Conservation (phyloP, 23 tunicate genomes). For the Phallusia fumigata region DNA sequence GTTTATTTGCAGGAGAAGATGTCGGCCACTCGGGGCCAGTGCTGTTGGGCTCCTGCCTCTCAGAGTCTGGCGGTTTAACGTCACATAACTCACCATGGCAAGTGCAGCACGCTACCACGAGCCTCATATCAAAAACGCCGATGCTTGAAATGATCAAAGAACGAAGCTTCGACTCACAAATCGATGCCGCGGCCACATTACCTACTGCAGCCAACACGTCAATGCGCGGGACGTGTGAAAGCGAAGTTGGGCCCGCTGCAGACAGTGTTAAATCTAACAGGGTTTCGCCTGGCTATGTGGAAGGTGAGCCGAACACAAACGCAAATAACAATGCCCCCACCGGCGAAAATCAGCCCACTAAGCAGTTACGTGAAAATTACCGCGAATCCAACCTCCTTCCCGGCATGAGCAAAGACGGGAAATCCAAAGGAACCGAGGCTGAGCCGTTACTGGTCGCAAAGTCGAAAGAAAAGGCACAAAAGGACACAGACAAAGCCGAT, state of each 20-base stretch:
- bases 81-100: neutral
- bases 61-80: neutral
- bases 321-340: neutral
- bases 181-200: neutral
- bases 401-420: neutral
- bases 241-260: neutral
- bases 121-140: slow-evolving; percentile 24
- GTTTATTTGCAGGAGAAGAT: neutral
- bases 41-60: neutral
- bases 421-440: neutral
- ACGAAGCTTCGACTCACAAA: slow-evolving; percentile 47
- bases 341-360: neutral
- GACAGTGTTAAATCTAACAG: neutral
- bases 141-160: slow-evolving; percentile 44
- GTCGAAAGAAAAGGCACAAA: neutral
- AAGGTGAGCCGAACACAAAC: neutral
- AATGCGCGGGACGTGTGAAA: neutral
- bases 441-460: neutral
- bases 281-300: neutral
- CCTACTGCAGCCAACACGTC: neutral
- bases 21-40: neutral
- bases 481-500: neutral
- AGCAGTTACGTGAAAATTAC: neutral
- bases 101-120: slow-evolving; percentile 13
- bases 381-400: slow-evolving; percentile 2